Percentiles rank a stretch among this genome's conserved stretches.
phyloP scores from a whole-genome alignment of 2,797 vertebrate species.

The Potorous gilbertii region DNA sequence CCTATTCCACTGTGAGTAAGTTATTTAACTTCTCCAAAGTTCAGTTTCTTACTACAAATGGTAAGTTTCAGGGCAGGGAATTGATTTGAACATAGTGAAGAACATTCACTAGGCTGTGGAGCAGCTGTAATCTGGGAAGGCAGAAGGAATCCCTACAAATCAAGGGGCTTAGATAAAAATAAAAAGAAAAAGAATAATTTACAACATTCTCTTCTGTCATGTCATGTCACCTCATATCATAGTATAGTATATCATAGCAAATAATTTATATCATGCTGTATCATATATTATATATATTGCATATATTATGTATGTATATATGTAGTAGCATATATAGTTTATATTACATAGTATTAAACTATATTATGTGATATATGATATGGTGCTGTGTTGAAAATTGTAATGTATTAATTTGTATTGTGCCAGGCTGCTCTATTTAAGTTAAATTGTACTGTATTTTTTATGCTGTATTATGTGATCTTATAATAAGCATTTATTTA shows the following conservation, averaged over 20 bases:
- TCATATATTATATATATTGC: too few relatives aligned
- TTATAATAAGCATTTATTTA: not conserved
- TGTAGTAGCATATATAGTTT: too few relatives aligned
- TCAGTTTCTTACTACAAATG: not conserved
- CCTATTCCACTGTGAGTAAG: not conserved
- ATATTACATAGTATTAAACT: not conserved
- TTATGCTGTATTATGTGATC: not conserved
- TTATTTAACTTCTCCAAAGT: not conserved
- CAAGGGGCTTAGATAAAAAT: not conserved
- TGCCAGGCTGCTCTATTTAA: not conserved
- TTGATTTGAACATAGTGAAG: not conserved
- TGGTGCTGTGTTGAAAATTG: too few relatives aligned
- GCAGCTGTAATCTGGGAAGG: not conserved
- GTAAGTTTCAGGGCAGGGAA: not conserved
- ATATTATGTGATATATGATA: not conserved
- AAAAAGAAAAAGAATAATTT: not conserved
- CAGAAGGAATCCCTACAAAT: not conserved
- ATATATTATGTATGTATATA: too few relatives aligned
- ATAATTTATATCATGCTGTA: too few relatives aligned
- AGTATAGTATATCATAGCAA: too few relatives aligned
- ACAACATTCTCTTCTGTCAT: not conserved
- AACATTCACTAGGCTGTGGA: not conserved
- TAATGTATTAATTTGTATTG: not conserved
- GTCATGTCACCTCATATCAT: not conserved
- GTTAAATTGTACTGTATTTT: not conserved